These are phyloP conservation scores for Sipha flava DNA, from an alignment of 1,140 invertebrate species.

Conservation along the genomic window DNA sequence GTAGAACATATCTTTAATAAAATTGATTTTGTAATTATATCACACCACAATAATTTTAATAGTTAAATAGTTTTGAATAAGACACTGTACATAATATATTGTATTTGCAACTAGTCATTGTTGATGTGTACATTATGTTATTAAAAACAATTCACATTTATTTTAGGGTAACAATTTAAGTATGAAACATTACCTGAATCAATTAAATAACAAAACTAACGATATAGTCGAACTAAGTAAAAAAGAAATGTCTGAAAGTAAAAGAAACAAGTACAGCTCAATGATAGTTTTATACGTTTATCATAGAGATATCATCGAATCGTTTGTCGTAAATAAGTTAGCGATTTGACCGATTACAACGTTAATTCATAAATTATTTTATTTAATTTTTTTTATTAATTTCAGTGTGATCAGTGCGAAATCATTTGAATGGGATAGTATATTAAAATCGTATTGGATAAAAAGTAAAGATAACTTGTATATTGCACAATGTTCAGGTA, in stretches of 20 bases:
- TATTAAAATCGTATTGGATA: conserved; percentile 83
- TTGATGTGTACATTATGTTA: too few relatives aligned
- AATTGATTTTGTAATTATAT: background rate
- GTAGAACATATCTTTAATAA: conserved; percentile 72
- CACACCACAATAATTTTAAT: background rate
- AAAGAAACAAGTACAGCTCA: conserved; percentile 77
- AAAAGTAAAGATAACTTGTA: conserved; percentile 70
- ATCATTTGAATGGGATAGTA: conserved; percentile 88
- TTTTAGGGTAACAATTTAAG: conserved; percentile 61
- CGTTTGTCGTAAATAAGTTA: conserved; percentile 69
- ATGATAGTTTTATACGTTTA: conserved; percentile 84
- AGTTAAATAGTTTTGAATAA: background rate
- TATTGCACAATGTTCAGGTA: conserved; percentile 67
- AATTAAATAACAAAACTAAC: conserved; percentile 70
- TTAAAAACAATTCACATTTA: background rate
- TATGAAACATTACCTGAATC: conserved; percentile 79
- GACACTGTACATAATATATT: background rate
- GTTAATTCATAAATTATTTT: background rate
- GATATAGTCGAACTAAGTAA: conserved; percentile 59
- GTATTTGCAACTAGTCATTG: background rate
- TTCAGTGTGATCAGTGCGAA: conserved; percentile 57
- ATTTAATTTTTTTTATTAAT: background rate
- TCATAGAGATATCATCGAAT: conserved; percentile 76
- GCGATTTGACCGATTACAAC: background rate
- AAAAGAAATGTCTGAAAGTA: conserved; percentile 59